phyloP scores from a whole-genome alignment of 64 coral and sea anemone species.

The Trachythela sp. region DNA sequence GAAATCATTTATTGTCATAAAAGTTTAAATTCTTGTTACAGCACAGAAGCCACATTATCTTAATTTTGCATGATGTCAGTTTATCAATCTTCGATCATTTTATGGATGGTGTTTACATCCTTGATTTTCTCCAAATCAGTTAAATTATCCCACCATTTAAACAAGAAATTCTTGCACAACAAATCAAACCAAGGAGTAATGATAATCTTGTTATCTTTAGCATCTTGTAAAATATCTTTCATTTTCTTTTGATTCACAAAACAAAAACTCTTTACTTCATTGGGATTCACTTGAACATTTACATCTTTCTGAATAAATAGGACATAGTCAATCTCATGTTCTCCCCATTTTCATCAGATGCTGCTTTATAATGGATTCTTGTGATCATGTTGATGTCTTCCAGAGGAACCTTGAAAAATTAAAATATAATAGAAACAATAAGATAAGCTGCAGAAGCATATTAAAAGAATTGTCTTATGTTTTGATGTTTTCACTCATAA shows the following conservation, averaged over 20 bases:
- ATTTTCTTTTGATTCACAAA: conserved; percentile 67
- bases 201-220: conserved; percentile 8
- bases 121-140: conserved; percentile 51
- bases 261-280: conserved; percentile 86
- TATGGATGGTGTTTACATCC: conserved; percentile 75
- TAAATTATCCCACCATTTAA: conserved; percentile 86
- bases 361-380: conserved; percentile 81
- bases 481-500: too few species aligned
- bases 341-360: conserved; percentile 81
- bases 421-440: not conserved
- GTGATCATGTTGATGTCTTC: conserved; percentile 70
- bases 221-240: conserved; percentile 53
- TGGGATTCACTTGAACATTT: conserved; percentile 49
- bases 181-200: conserved; percentile 94
- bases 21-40: too few species aligned
- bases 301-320: conserved; percentile 80
- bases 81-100: conserved; percentile 29
- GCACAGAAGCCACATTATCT: too few species aligned
- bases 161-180: conserved; percentile 60
- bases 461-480: too few species aligned
- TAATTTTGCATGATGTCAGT: not conserved
- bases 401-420: conserved; percentile 50
- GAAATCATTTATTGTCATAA: too few species aligned
- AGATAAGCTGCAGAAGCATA: too few species aligned
- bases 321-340: conserved; percentile 93